A percentile compares a stretch with the other conserved stretches of the same genome.
Evolutionary conservation across 2,113 vertebrate genomes (phyloP).

Genomic region (Pterocles gutturalis): DNA sequence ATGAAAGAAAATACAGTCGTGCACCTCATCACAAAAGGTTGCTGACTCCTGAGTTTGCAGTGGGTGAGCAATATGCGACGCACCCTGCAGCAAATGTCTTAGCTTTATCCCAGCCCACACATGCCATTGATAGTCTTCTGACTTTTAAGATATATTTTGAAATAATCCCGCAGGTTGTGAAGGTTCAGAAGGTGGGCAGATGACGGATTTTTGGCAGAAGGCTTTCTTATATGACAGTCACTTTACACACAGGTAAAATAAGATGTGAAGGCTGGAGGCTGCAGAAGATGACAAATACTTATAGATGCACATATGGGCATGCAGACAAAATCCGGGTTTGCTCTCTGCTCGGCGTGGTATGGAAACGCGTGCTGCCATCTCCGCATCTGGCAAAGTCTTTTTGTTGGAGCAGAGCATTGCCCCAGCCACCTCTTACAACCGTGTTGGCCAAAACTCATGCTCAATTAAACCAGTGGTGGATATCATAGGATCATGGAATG

Average conservation of each 20-base stretch:
- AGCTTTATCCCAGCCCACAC: not conserved
- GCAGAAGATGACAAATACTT: not conserved
- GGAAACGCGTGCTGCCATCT: not conserved
- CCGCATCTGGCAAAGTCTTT: not conserved
- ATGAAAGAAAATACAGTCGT: not conserved
- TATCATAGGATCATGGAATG: too few species aligned
- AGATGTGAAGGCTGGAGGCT: not conserved
- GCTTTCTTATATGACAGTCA: not conserved
- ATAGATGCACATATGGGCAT: too few species aligned
- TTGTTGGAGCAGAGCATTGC: not conserved
- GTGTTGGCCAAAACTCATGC: accelerated
- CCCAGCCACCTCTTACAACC: too few species aligned
- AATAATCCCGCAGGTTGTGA: not conserved
- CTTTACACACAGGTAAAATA: not conserved
- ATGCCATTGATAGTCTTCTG: not conserved
- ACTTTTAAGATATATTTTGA: not conserved
- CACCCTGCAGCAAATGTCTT: not conserved
- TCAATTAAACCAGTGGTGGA: accelerated
- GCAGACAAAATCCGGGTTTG: not conserved
- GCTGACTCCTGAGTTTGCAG: not conserved
- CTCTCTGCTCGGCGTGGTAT: not conserved
- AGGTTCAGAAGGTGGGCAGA: not conserved
- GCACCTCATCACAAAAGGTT: not conserved
- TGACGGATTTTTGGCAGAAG: not conserved
- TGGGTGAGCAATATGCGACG: not conserved